Evolutionary conservation across 2,888 invertebrate species (phyloP).

Genomic region (Falcaria lacertinaria): DNA sequence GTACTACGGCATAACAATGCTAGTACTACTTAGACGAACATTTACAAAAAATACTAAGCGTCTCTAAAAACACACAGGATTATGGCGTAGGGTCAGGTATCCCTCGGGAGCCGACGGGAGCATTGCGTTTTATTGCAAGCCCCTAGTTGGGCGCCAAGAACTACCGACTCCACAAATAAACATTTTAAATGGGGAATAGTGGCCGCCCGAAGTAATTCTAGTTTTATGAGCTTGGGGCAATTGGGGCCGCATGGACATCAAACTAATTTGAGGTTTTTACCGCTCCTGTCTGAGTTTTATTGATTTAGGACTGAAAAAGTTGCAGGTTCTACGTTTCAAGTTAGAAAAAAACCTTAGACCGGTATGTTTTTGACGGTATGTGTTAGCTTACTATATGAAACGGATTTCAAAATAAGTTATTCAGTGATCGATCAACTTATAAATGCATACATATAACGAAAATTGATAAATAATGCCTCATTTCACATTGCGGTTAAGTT

Average conservation of each 20-base stretch:
- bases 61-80: conserved; percentile 1
- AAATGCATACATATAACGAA: no score
- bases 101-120: conserved; percentile 14
- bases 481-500: no score
- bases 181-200: conserved; percentile 1
- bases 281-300: conserved; percentile 1
- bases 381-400: no score
- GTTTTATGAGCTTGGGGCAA: background rate
- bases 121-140: conserved; percentile 16
- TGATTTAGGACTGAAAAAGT: background rate
- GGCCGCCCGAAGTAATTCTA: background rate
- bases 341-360: no score
- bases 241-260: background rate
- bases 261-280: background rate
- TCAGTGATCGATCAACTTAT: no score
- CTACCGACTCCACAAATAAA: conserved; percentile 1
- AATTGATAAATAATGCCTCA: no score
- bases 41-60: background rate
- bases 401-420: no score
- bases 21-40: background rate
- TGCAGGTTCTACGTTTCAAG: background rate
- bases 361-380: no score
- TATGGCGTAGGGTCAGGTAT: conserved; percentile 18
- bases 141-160: conserved; percentile 1
- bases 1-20: no score